Percentiles rank a stretch among this genome's conserved stretches.
phyloP scores from a whole-genome alignment of 2,113 vertebrate genomes.

The Phalacrocorax carbo region DNA sequence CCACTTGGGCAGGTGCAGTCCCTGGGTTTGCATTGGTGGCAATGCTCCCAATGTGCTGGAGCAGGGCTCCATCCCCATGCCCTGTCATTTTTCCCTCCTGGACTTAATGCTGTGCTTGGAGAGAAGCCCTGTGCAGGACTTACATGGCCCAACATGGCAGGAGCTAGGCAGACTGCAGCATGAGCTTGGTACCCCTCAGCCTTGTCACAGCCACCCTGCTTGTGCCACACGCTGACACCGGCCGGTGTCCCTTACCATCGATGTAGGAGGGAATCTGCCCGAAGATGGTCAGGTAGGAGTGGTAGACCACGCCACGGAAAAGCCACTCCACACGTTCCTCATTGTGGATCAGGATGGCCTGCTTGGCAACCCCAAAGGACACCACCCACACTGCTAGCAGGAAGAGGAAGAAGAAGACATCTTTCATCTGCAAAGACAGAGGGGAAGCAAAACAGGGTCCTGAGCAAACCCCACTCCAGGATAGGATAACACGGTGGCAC shows the following conservation, averaged over 20 bases:
- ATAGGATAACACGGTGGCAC: rapidly evolving
- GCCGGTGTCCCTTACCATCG: slow-evolving; percentile 72
- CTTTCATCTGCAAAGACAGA: slow-evolving; percentile 85
- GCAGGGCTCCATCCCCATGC: background rate
- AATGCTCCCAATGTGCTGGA: rapidly evolving
- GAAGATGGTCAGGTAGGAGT: slow-evolving; percentile 93
- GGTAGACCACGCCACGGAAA: slow-evolving; percentile 88
- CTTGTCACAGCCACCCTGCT: background rate
- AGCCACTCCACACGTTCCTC: slow-evolving; percentile 90
- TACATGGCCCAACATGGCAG: rapidly evolving
- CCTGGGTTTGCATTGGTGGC: background rate
- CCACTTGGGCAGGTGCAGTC: no score
- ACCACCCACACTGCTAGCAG: slow-evolving; percentile 95
- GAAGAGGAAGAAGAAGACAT: slow-evolving; percentile 98
- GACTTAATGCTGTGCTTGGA: background rate
- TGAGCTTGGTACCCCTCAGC: background rate
- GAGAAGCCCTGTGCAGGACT: background rate
- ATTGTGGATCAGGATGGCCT: slow-evolving; percentile 93
- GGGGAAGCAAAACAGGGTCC: background rate
- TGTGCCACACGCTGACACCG: rapidly evolving
- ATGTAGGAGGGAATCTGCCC: slow-evolving; percentile 88
- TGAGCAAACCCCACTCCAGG: background rate
- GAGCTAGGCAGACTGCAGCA: rapidly evolving
- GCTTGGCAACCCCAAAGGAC: slow-evolving; percentile 94
- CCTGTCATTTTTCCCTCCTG: background rate